Conservation (phyloP, 1,140 invertebrate genomes). For the Aphaenogaster floridana region DNA sequence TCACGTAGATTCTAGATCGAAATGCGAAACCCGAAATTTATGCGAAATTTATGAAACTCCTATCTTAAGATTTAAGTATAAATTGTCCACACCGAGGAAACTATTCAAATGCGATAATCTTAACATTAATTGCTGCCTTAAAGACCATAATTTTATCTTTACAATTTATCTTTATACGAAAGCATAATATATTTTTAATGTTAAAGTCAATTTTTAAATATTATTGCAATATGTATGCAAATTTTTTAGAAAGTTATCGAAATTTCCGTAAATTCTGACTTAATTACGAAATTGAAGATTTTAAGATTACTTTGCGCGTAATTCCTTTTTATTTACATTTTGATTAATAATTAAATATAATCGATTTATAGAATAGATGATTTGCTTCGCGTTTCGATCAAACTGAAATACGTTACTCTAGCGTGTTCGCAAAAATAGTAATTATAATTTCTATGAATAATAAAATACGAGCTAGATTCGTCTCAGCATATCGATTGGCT, state of each 20-base stretch:
- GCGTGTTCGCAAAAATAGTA: constrained; percentile 27
- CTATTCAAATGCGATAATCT: not conserved
- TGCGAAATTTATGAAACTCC: not conserved
- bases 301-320: not conserved
- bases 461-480: constrained; percentile 54
- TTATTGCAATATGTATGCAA: not conserved
- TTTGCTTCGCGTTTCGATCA: constrained; percentile 33
- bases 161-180: not conserved
- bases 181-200: not conserved
- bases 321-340: not conserved
- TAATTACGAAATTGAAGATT: not conserved
- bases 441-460: constrained; percentile 37
- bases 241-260: not conserved
- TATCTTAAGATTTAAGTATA: constrained; percentile 3
- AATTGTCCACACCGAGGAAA: not conserved
- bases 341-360: constrained; percentile 20
- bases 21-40: constrained; percentile 17
- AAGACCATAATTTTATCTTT: not conserved
- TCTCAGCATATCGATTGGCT: constrained; percentile 29
- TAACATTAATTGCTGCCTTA: not conserved
- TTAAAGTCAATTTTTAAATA: not conserved
- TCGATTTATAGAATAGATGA: not conserved
- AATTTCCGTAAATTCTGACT: constrained; percentile 9
- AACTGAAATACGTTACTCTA: constrained; percentile 27
- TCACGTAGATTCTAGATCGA: constrained; percentile 19